These are phyloP conservation scores for Lasioglossum figueresi DNA, from an alignment of 2,888 invertebrate species.

Conservation along the genomic window DNA sequence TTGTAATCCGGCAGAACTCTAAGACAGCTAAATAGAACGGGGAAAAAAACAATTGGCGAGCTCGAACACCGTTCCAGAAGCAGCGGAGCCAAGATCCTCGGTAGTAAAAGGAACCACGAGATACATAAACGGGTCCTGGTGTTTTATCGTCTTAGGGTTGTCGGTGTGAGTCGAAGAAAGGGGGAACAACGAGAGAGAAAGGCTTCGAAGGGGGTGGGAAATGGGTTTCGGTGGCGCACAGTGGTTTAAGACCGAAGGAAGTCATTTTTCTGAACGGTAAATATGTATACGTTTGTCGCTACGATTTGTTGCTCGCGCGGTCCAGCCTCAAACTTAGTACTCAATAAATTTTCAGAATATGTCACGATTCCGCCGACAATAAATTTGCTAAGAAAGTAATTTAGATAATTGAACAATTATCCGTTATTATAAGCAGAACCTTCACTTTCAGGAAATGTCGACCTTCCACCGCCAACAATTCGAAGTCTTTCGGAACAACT, in stretches of 20 bases:
- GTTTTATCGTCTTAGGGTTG: conserved; percentile 67
- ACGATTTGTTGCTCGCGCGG: not conserved
- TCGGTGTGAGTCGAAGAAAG: conserved; percentile 26
- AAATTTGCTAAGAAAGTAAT: not conserved
- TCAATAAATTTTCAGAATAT: not conserved
- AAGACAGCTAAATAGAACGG: not conserved
- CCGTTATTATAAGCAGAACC: no score
- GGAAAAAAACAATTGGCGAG: not conserved
- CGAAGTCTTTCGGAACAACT: not conserved
- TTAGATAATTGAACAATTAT: no score
- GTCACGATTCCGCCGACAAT: not conserved
- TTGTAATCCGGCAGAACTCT: not conserved
- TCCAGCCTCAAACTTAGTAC: not conserved
- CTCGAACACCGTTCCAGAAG: not conserved
- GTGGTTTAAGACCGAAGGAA: not conserved
- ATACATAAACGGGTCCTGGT: conserved; percentile 49
- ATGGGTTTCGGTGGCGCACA: conserved; percentile 20
- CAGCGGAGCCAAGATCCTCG: not conserved
- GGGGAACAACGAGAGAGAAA: not conserved
- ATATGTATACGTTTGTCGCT: not conserved
- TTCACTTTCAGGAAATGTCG: no score
- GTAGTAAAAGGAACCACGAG: conserved; percentile 46
- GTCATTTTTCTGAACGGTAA: not conserved
- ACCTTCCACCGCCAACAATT: no score
- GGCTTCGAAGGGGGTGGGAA: conserved; percentile 35